phyloP scores from a whole-genome alignment of 2,888 invertebrate species.

The Acleris holmiana region DNA sequence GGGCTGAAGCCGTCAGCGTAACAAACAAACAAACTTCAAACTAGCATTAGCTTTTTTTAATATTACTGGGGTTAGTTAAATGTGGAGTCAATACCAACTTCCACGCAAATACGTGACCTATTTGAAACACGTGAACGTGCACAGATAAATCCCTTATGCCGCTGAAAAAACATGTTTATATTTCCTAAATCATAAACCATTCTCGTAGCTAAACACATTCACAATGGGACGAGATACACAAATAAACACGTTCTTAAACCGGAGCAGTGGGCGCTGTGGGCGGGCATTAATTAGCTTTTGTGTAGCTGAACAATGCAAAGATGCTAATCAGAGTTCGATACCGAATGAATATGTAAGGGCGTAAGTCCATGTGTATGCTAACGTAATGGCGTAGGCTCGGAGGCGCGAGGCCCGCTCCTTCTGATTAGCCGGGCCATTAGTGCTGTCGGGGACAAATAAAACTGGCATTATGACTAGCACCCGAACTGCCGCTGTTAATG shows the following conservation, averaged over 20 bases:
- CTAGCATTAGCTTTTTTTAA: too few species aligned
- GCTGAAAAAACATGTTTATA: too few species aligned
- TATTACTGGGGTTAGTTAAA: too few species aligned
- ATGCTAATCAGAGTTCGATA: conserved; percentile 54
- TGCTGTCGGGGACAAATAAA: conserved; percentile 59
- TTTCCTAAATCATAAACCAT: neutral
- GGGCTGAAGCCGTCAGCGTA: too few species aligned
- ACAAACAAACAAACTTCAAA: too few species aligned
- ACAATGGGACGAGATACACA: neutral
- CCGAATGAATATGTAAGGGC: conserved; percentile 52
- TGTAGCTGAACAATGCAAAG: conserved; percentile 32
- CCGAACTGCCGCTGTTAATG: conserved; percentile 50
- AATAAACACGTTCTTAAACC: conserved; percentile 4
- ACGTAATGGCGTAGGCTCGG: conserved; percentile 39
- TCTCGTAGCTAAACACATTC: neutral
- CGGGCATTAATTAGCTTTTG: conserved; percentile 12
- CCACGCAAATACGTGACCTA: too few species aligned
- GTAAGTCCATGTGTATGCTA: conserved; percentile 41
- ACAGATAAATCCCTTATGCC: too few species aligned
- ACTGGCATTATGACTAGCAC: conserved; percentile 60
- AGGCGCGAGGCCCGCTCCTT: conserved; percentile 53
- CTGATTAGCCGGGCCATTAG: conserved; percentile 72
- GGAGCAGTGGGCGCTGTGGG: neutral
- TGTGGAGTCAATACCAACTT: too few species aligned
- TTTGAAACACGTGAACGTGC: too few species aligned